Conservation (phyloP, 2,797 vertebrate species). For the Phoebastria nigripes region DNA sequence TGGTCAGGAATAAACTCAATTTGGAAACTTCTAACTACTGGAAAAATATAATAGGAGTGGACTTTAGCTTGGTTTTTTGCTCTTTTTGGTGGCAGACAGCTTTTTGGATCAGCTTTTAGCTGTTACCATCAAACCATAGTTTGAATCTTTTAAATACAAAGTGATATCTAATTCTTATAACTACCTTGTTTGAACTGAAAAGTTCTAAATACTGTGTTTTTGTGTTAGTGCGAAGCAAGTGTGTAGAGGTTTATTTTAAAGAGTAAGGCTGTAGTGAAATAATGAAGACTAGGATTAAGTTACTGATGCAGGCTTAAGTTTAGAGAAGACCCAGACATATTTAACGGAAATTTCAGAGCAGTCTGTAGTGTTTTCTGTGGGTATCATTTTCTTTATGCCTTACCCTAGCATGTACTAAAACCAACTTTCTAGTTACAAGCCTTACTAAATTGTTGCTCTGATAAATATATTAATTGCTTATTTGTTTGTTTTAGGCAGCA, state of each 20-base stretch:
- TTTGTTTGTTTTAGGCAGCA: conserved; percentile 86
- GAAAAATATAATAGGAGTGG: not conserved
- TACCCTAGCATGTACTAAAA: not conserved
- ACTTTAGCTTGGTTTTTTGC: not conserved
- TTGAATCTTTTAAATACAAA: not conserved
- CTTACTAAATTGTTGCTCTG: not conserved
- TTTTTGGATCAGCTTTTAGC: not conserved
- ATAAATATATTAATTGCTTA: not conserved
- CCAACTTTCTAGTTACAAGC: not conserved
- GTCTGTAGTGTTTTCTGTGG: not conserved
- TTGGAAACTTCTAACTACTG: not conserved
- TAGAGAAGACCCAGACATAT: not conserved
- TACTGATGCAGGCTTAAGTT: not conserved
- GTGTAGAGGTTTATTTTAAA: not conserved
- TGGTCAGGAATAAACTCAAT: not conserved
- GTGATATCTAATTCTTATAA: not conserved
- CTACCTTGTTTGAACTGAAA: not conserved
- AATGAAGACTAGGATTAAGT: not conserved
- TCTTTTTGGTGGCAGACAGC: not conserved
- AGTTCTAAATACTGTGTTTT: not conserved
- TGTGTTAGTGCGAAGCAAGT: not conserved
- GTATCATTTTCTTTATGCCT: not conserved
- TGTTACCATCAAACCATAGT: not conserved
- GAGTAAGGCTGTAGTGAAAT: not conserved
- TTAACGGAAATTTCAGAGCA: not conserved